Base-by-base conservation (phyloP, 1,140 invertebrate species). In the Amyelois transitella region DNA sequence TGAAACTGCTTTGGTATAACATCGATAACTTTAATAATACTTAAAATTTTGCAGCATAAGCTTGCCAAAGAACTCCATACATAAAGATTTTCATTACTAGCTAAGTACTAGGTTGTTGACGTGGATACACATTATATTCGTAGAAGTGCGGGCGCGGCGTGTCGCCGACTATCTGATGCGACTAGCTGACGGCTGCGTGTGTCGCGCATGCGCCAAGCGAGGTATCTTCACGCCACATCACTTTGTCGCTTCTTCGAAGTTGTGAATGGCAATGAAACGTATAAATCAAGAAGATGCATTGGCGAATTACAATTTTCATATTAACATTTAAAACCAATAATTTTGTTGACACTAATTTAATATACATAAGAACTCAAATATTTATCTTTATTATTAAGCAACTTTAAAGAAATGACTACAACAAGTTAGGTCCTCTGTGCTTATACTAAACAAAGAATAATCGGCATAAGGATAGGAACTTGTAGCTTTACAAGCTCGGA, bases 161-260 rank as follows among this genome's bases (percentile, higher is more conserved):
- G 69, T 69, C 62, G 60, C 32, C 58, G 50, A 62, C 62, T 77
- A 81, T 78, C 75, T 62, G 75, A 81, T 81, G 71, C 66, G 62
- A 20, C 38, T 55, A 61, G 60, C 55, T 64, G 63, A 66, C 65
- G 52, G 28, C 52, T 63, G 64, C 64, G 60, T 64, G 58, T 21
- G 52, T 53, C 43, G 19, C 47, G 47, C 47, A 56, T 44, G 48
- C 54, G 44, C 53, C 20, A 48, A 22, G 7, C 45, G 45, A 21
- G 32, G 32, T 38, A 48, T 48, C 45, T 21, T 48, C 45, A 48
- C 45, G 45, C 45, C 8, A 21, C 45, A 48, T 48, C 45, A 48
- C 45, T 48, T 48, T 19, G 43, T 45, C 20, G 45, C 20, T 48
- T 51, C 21, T 18, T 51, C 47, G 18, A 20, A 49, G 20, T 49